A percentile compares a stretch with the other conserved stretches of the same genome.
Conservation (phyloP, 23 tunicate species). For the Trididemnum nubilum region DNA sequence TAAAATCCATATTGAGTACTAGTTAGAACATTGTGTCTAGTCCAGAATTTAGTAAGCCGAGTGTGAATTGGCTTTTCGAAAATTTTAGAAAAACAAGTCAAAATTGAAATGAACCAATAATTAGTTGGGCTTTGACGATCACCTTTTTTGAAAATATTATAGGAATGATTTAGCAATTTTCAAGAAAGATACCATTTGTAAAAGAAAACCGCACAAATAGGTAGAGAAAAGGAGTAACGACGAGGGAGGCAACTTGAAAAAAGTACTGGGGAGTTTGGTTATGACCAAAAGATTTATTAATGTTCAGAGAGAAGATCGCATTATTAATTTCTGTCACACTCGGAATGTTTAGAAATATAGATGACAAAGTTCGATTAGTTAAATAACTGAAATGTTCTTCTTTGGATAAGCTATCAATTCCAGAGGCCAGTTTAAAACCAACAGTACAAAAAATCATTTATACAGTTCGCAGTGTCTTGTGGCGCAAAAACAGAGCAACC, state of each 20-base stretch:
- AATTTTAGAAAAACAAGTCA: slow-evolving; percentile 11
- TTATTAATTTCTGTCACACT: background rate
- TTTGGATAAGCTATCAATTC: background rate
- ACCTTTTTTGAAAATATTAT: slow-evolving; percentile 4
- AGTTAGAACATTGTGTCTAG: background rate
- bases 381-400: background rate
- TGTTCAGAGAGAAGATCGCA: background rate
- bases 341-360: background rate
- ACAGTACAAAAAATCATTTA: background rate
- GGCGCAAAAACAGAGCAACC: background rate
- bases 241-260: background rate
- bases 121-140: background rate
- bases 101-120: slow-evolving; percentile 21
- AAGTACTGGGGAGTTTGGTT: background rate
- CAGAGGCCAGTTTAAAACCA: background rate
- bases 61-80: slow-evolving; percentile 4
- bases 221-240: background rate
- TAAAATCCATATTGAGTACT: background rate
- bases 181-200: background rate
- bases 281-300: background rate
- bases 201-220: background rate
- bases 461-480: background rate
- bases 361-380: background rate
- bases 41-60: background rate
- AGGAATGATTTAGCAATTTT: background rate